Base-by-base conservation (phyloP, 1,140 invertebrate species). In the Centruroides sculpturatus region DNA sequence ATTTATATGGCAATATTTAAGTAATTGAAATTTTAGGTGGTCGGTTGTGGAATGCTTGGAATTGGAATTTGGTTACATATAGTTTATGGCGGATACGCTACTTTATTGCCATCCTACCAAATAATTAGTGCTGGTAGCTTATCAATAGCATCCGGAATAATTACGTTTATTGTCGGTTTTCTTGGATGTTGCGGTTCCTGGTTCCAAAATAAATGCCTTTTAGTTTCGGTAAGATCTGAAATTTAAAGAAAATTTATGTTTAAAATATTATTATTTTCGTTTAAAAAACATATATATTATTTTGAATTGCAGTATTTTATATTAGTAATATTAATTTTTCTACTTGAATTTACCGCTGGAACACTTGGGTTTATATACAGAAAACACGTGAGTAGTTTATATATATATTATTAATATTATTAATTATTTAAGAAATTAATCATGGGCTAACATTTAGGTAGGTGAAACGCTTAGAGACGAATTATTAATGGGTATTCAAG, bases 151-250 rank as follows among this genome's bases (percentile, higher is more conserved):
- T 77, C 82, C 13, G 86, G 86, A 56, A 78, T 81, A 47, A 68
- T 85, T 50, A 82, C 82, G 23, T 85, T 88, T 67, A 76, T 85
- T 55, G 77, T 87, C 3, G 83, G 85, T 46, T 86, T 88, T 73
- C 82, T 86, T 65, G 86, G 85, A 56, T 89, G 85, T 72, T 88
- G 86, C 70, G 86, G 86, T 10, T 81, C 85, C 50, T 88, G 85
- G 84, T 85, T 86, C 69, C 83, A 87, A 71, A 87, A 81, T 47
- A 80, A 83, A 69, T 86, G 83, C 67, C 79, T 88, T 68, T 76
- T 89, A 13, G 81, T 87, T 61, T 80, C 82, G 68, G 86, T 87
- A 73, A 77, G 81, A 77, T 57, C 49, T 57, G 13, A 49, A 23
- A 49, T 13, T 12, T 52, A n/a, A n/a, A 52, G 3, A 13, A 52